Conservation (phyloP, 2,888 invertebrate genomes). For the Hecatera dysodea region DNA sequence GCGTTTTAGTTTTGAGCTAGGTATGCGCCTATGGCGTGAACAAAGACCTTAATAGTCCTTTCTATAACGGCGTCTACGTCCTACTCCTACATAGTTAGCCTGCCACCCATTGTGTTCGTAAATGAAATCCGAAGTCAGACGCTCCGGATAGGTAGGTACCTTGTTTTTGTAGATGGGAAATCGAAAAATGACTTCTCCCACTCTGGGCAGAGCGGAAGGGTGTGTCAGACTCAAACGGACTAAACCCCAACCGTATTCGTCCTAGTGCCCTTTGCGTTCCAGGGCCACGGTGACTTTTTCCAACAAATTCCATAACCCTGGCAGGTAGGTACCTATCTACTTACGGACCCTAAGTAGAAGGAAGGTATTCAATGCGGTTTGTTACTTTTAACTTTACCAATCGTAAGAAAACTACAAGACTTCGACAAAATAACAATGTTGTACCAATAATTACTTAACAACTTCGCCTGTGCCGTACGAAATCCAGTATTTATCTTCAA, state of each 20-base stretch:
- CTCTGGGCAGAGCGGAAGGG: too few relatives aligned
- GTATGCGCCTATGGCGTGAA: too few relatives aligned
- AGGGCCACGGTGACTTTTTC: too few relatives aligned
- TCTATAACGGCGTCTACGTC: neutral
- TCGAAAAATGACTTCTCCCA: too few relatives aligned
- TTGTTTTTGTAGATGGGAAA: too few relatives aligned
- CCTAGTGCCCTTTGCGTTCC: too few relatives aligned
- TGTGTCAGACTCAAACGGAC: too few relatives aligned
- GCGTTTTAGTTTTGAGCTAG: too few relatives aligned
- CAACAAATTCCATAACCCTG: too few relatives aligned
- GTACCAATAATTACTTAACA: conserved; percentile 57
- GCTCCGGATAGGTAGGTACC: too few relatives aligned
- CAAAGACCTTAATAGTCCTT: too few relatives aligned
- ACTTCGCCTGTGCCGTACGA: conserved; percentile 31
- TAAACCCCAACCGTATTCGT: too few relatives aligned
- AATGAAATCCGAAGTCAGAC: conserved; percentile 25
- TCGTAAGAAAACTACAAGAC: conserved; percentile 50
- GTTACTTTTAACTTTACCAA: conserved; percentile 43
- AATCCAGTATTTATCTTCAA: conserved; percentile 58
- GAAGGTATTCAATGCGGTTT: conserved; percentile 30
- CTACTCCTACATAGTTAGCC: neutral
- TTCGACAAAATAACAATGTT: conserved; percentile 58
- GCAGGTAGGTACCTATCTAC: neutral
- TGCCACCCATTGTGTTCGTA: neutral
- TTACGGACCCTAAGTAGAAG: neutral